Base-by-base conservation (phyloP, 2,797 vertebrate genomes). In the Acipenser transmontanus region DNA sequence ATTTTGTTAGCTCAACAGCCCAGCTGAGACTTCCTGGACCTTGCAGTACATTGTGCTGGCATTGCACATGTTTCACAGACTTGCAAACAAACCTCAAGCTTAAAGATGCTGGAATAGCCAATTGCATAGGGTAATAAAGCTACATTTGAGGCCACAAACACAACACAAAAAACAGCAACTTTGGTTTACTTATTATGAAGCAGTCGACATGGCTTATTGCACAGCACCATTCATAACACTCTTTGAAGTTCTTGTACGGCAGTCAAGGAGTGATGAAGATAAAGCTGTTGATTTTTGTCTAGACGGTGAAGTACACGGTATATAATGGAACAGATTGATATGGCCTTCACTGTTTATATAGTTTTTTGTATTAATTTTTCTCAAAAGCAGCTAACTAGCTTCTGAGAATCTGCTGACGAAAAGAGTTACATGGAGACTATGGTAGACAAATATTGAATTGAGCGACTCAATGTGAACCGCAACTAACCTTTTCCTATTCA, bases 271-370 rank as follows among this genome's bases (percentile, higher is more conserved):
- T 49, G 17, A 17, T 13, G 47, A 47, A 7, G 62, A 50, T 63
- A 34, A 34, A 34, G 34, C 64, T 65, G 49, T 14, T 68, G 63
- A 61, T 52, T 69, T 51, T 64, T 68, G 54, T 67, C 11, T 64
- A 68, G 61, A 68, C 49, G 17, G 66, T 68, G 7, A 62, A 72
- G 69, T 66, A 70, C 72, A 67, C 72, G 67, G 62, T 59, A 10
- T 66, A 70, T 57, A 56, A 17, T 34, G 57, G 64, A 69, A 34
- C 50, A 56, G 70, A 76, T 70, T 78, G 61, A 72, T 20, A 67
- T 47, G 63, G 12, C 50, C 60, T 66, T 17, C 59, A 12, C 59
- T 60, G 6, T 68, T 61, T 9, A 12, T 4, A 56, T 62, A 64
- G 12, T 54, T 63, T 48, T 2, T 7, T 6, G 48, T 20, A 34